phyloP scores from a whole-genome alignment of 2,797 vertebrate genomes.

The Oryzias dopingdopingensis region DNA sequence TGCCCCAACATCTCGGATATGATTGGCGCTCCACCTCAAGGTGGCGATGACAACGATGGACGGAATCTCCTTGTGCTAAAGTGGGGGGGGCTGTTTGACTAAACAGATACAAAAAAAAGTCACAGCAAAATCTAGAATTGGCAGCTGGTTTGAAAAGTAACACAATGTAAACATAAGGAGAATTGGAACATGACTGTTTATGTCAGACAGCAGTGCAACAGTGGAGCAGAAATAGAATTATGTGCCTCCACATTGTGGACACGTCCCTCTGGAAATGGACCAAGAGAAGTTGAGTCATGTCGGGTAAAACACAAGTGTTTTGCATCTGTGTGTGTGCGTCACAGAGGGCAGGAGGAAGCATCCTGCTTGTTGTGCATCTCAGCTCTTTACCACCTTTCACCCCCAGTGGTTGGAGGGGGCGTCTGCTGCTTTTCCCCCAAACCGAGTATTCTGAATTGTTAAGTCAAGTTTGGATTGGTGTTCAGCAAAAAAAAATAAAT shows the following conservation, averaged over 20 bases:
- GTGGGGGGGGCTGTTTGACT: conserved; percentile 13
- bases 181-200: conserved; percentile 18
- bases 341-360: conserved; percentile 6
- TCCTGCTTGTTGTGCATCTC: no score
- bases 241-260: conserved; percentile 28
- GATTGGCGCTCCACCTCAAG: conserved; percentile 30
- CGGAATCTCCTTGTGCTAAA: conserved; percentile 20
- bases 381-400: no score
- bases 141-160: conserved; percentile 44
- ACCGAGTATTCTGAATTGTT: not conserved
- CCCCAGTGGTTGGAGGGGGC: no score
- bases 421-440: not conserved
- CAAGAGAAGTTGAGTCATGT: conserved; percentile 27
- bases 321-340: conserved; percentile 24
- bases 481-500: not conserved
- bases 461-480: conserved; percentile 7
- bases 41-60: conserved; percentile 8
- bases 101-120: conserved; percentile 30
- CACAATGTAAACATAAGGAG: conserved; percentile 26
- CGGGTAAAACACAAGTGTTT: conserved; percentile 28
- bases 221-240: not conserved
- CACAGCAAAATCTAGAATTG: conserved; percentile 38
- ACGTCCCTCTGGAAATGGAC: conserved; percentile 6
- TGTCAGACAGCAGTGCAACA: not conserved
- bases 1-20: conserved; percentile 28